These are phyloP conservation scores for Ceyx margarethae DNA, from an alignment of 2,113 vertebrate genomes.

Conservation along the genomic window DNA sequence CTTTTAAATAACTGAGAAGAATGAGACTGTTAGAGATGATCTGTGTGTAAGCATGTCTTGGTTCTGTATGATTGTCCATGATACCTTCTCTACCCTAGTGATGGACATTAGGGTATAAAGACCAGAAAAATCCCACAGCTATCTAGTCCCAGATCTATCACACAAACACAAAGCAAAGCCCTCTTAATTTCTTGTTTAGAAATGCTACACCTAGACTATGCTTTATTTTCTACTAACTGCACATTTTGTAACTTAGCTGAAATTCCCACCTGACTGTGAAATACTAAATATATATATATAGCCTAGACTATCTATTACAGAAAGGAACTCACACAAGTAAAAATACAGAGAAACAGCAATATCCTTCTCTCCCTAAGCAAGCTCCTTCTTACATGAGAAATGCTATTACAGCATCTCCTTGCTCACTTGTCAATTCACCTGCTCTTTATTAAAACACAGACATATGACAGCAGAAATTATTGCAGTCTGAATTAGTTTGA, in stretches of 20 bases:
- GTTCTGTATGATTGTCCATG: background rate
- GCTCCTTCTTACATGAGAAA: background rate
- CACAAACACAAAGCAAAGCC: background rate
- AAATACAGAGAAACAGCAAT: slow-evolving; percentile 10
- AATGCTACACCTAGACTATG: background rate
- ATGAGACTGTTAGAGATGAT: background rate
- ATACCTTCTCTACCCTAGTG: background rate
- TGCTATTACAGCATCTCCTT: background rate
- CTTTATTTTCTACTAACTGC: background rate
- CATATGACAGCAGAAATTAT: slow-evolving; percentile 33
- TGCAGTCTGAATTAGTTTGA: slow-evolving; percentile 7
- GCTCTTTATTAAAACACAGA: slow-evolving; percentile 42
- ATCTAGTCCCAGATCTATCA: background rate
- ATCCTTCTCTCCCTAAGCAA: background rate
- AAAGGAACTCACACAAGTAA: slow-evolving; percentile 8
- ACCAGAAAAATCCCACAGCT: background rate
- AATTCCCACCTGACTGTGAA: background rate
- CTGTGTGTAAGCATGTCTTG: background rate
- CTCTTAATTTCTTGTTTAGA: background rate
- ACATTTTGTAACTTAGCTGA: background rate
- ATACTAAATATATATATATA: background rate
- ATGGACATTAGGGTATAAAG: background rate
- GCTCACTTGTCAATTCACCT: slow-evolving; percentile 46
- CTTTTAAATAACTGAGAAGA: background rate
- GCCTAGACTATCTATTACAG: background rate